These are phyloP conservation scores for Amblyornis subalaris DNA, from an alignment of 2,113 vertebrate genomes.

Conservation along the genomic window DNA sequence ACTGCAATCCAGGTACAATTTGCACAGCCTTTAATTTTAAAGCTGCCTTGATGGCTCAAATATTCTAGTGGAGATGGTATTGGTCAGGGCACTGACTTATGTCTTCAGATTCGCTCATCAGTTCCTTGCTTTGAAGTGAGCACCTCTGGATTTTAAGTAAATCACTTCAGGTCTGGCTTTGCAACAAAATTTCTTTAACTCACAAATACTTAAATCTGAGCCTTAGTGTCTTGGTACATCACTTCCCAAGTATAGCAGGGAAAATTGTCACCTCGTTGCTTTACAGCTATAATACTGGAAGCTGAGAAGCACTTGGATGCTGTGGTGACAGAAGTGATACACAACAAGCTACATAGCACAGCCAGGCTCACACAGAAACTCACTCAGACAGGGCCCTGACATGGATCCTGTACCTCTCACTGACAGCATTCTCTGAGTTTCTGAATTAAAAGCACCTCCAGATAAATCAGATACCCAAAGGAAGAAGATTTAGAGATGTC, in stretches of 20 bases:
- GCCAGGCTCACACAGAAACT: neutral
- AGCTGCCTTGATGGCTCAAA: neutral
- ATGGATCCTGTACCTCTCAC: neutral
- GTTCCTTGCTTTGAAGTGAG: neutral
- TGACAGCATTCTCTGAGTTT: neutral
- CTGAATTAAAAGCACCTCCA: neutral
- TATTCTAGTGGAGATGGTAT: neutral
- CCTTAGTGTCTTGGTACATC: neutral
- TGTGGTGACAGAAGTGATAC: neutral
- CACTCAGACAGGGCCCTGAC: neutral
- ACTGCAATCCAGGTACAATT: neutral
- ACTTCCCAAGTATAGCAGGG: rapidly evolving
- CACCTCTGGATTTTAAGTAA: neutral
- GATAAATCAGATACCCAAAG: neutral
- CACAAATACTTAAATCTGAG: neutral
- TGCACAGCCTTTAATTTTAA: neutral
- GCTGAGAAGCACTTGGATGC: neutral
- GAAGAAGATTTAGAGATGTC: neutral
- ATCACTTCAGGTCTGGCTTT: neutral
- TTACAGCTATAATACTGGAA: neutral
- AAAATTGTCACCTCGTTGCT: neutral
- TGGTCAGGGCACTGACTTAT: neutral
- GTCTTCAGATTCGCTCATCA: neutral
- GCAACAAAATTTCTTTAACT: neutral
- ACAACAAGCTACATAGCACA: neutral